phyloP scores from a whole-genome alignment of 2,888 invertebrate genomes.

The Ctenicera cuprea region DNA sequence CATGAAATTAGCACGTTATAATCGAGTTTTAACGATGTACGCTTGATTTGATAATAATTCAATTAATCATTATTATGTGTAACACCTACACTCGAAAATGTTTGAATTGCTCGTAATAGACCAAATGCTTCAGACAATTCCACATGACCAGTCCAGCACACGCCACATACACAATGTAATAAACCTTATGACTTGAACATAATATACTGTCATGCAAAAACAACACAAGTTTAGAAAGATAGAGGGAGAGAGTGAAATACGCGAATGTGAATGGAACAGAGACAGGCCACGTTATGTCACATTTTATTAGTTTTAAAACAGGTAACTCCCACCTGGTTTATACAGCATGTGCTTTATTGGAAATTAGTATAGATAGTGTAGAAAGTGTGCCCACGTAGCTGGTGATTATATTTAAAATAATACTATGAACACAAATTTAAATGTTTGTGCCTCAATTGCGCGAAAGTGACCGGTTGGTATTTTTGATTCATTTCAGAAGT shows the following conservation, averaged over 20 bases:
- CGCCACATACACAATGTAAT: conserved; percentile 35
- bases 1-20: not conserved
- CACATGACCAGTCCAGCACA: conserved; percentile 15
- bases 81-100: not conserved
- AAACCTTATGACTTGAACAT: conserved; percentile 29
- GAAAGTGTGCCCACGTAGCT: conserved; percentile 6
- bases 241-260: conserved; percentile 29
- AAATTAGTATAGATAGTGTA: conserved; percentile 43
- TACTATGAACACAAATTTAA: not conserved
- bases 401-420: not conserved
- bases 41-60: not conserved
- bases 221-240: conserved; percentile 25
- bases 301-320: conserved; percentile 44
- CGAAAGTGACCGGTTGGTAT: no score
- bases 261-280: conserved; percentile 36
- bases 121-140: not conserved
- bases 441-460: no score
- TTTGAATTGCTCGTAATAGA: not conserved
- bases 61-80: not conserved
- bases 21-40: conserved; percentile 1
- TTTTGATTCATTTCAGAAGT: no score
- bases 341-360: conserved; percentile 39
- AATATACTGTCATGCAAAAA: conserved; percentile 11
- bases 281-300: conserved; percentile 47
- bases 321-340: conserved; percentile 56